A percentile compares a stretch with the other conserved stretches of the same genome.
Evolutionary conservation across 2,113 vertebrate species (phyloP).

Genomic region (Lepus timidus): DNA sequence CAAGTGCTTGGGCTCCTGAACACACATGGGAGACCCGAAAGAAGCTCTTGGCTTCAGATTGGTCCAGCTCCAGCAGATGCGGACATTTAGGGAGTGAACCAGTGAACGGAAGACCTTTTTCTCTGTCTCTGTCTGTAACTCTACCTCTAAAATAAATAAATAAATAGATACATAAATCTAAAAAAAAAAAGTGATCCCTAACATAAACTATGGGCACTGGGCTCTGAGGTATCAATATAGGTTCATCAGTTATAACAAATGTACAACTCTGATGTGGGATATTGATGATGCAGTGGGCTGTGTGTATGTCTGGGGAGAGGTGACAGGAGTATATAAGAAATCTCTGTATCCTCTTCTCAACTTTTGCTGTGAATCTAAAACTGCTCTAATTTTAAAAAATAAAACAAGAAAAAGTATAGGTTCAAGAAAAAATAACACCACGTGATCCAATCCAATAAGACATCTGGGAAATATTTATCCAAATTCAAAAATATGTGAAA

Average conservation of each 20-base stretch:
- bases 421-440: constrained; percentile 52
- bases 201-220: not conserved
- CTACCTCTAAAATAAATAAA: no score
- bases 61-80: no score
- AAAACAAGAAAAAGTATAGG: not conserved
- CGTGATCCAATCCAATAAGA: constrained; percentile 18
- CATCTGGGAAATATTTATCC: constrained; percentile 48
- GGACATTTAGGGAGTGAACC: no score
- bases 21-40: no score
- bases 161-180: not conserved
- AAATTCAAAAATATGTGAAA: constrained; percentile 57
- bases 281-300: not conserved
- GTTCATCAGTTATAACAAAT: not conserved
- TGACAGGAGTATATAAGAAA: not conserved
- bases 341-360: not conserved
- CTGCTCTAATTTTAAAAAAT: not conserved
- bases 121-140: no score
- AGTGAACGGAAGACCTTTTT: no score
- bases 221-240: not conserved
- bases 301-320: no score
- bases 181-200: not conserved
- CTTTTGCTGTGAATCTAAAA: constrained; percentile 40
- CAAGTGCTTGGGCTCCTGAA: no score
- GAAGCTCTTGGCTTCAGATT: no score
- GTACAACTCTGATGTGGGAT: not conserved